Evolutionary conservation across 1,140 invertebrate species (phyloP), one percentile per base, ranked within the genome.

Genomic region (Fopius arisanus): DNA sequence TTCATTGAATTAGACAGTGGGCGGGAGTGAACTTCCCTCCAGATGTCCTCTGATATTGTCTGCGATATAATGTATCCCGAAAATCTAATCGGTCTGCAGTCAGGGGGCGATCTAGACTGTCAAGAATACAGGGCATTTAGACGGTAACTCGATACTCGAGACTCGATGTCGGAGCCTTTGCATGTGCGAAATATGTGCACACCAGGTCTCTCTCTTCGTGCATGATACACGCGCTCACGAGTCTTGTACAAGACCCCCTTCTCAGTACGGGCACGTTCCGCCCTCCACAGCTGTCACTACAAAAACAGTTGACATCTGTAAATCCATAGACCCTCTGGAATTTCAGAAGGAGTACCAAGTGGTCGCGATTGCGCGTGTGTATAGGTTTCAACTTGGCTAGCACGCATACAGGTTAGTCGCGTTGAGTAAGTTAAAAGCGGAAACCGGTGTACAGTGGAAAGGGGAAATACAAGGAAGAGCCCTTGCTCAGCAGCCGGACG

Each of bases 261-360:
- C 54, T 31, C 67, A 26, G 54, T 48, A 10, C 62, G 54, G 75
- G 77, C 77, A 78, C 77, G 77, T 78, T 78, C 77, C 77, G 74
- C 77, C 75, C 75, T 67, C 59, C 48, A 69, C 77, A 78, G 77
- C 77, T 78, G 77, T 73, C 73, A 74, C 74, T 78, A 78, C 74
- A 78, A 78, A 78, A 78, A 78, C 77, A 78, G 75, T 78, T 78
- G 77, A 78, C 77, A 78, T 78, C 77, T 78, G 77, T 78, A 78
- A 78, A 78, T 78, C 77, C 67, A 67, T 74, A 66, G 74, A 54
- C 54, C 23, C 54, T 59, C 19, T 28, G 21, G 54, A 59, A 59
- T 59, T 59, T 28, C 10, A 59, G 54, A 12, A 59, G 10, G 70
- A 43, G 54, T 10, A n/a, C 21, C 59, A 54, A 66, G 62, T 72